These are phyloP conservation scores for Anoncus sp. DNA, from an alignment of 2,888 invertebrate genomes.

Conservation along the genomic window DNA sequence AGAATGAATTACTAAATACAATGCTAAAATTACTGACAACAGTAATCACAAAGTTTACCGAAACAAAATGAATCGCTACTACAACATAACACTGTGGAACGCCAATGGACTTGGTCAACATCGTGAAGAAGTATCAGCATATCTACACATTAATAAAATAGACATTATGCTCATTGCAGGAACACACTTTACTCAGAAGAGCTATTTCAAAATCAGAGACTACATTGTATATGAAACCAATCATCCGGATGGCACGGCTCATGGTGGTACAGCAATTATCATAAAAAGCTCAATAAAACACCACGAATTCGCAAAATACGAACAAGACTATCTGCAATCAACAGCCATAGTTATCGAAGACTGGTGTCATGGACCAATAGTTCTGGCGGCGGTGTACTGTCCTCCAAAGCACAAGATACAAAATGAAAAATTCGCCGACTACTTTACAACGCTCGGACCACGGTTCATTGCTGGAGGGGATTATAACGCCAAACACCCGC, in stretches of 20 bases:
- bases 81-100: slow-evolving; percentile 56
- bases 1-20: slow-evolving; percentile 14
- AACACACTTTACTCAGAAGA: slow-evolving; percentile 53
- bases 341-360: slow-evolving; percentile 57
- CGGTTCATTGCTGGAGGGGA: slow-evolving; percentile 63
- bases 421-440: slow-evolving; percentile 58
- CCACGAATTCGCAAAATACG: slow-evolving; percentile 34
- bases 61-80: slow-evolving; percentile 9
- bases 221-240: slow-evolving; percentile 30
- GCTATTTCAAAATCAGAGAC: slow-evolving; percentile 48
- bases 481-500: slow-evolving; percentile 65
- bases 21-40: slow-evolving; percentile 19
- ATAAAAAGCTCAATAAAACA: slow-evolving; percentile 57
- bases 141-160: slow-evolving; percentile 28
- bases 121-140: slow-evolving; percentile 37
- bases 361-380: slow-evolving; percentile 45
- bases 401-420: slow-evolving; percentile 67
- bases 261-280: slow-evolving; percentile 47
- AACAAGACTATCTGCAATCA: slow-evolving; percentile 54
- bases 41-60: slow-evolving; percentile 14
- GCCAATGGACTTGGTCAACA: slow-evolving; percentile 52
- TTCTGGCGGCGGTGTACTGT: slow-evolving; percentile 57
- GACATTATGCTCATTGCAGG: slow-evolving; percentile 30
- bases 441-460: slow-evolving; percentile 57
- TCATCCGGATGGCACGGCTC: slow-evolving; percentile 55